Base-by-base conservation (phyloP, 30 jellyfish, hydroid and myxozoan species). In the Turritopsis dohrnii region DNA sequence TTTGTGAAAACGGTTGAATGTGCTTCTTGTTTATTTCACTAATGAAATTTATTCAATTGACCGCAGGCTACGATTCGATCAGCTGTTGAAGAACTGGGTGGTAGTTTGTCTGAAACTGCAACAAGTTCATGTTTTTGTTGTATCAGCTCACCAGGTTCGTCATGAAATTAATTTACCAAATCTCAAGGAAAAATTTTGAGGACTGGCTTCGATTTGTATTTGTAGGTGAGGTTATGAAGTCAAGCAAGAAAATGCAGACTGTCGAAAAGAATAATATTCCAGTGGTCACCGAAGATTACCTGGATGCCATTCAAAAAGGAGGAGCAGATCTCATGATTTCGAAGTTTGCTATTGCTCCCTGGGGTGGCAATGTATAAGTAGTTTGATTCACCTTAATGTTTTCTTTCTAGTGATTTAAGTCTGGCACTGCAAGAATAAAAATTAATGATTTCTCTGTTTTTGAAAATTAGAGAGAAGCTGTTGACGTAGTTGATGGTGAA, bases 241-340 rank as follows among this genome's bases (percentile, higher is more conserved):
- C 65, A 16, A 28, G 80, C 52, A 28, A 28, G 60, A 84, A 84
- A 54, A 84, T 84, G 87, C 26, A 74, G 52, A 72, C 84, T 13
- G 88, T 84, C 16, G 75, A 84, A 72, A 41, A 30, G 28, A n/a
- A 23, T 30, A 52, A 84, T 74, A 74, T 84, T 41, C 90, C 90
- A 13, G 90, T 84, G 24, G 90, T 84, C 23, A 23, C 87, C 4
- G 90, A 84, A 84, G 86, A 84, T 13, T 84, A 72, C 53, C 88
- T 84, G 17, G 90, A 84, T 74, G 90, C 90, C 22, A 31, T 84
- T 74, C 69, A 29, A 29, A 84, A 84, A 25, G 90, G 90, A 16
- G 88, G 77, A 1, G 80, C 88, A 18, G 79, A 72, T 26, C 20
- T 54, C 27, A 29, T 84, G 24, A 8, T 84, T 24, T 21, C 66